phyloP scores from a whole-genome alignment of 2,888 invertebrate genomes.

The Athetis lepigone region DNA sequence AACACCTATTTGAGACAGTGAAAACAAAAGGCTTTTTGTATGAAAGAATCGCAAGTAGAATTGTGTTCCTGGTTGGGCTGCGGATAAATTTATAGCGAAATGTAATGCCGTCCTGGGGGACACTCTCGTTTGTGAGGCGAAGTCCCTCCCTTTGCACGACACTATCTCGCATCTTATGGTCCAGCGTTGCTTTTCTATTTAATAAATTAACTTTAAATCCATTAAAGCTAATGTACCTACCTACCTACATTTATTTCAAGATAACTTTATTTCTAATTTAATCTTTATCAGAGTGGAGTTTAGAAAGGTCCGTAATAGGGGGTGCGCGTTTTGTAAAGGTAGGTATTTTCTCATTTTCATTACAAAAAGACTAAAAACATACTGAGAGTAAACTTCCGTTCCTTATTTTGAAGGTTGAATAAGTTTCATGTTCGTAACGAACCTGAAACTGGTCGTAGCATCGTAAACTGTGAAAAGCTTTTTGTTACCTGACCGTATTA shows the following conservation, averaged over 20 bases:
- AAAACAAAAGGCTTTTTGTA: conserved; percentile 83
- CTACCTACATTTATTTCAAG: conserved; percentile 44
- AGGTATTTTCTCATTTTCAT: conserved; percentile 23
- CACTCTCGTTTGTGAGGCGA: conserved; percentile 68
- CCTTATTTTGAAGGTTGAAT: conserved; percentile 11
- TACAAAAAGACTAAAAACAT: conserved; percentile 10
- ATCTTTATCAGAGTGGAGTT: conserved; percentile 44
- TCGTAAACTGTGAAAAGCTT: conserved; percentile 18
- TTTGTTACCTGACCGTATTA: neutral
- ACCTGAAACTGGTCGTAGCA: neutral
- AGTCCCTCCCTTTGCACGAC: conserved; percentile 67
- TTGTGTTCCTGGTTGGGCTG: conserved; percentile 75
- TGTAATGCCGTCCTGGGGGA: conserved; percentile 79
- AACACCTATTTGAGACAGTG: conserved; percentile 81
- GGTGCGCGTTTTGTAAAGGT: conserved; percentile 10
- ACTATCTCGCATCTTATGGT: conserved; percentile 70
- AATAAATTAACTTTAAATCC: conserved; percentile 71
- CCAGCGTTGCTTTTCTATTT: conserved; percentile 69
- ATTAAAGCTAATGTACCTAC: conserved; percentile 54
- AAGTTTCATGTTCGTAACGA: conserved; percentile 1
- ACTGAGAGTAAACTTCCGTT: neutral
- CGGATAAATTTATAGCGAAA: conserved; percentile 81
- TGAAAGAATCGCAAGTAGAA: conserved; percentile 79
- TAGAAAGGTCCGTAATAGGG: conserved; percentile 23
- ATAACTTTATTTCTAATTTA: conserved; percentile 47